These are phyloP conservation scores for Semotilus atromaculatus DNA, from an alignment of 2,797 vertebrate genomes.

Conservation along the genomic window DNA sequence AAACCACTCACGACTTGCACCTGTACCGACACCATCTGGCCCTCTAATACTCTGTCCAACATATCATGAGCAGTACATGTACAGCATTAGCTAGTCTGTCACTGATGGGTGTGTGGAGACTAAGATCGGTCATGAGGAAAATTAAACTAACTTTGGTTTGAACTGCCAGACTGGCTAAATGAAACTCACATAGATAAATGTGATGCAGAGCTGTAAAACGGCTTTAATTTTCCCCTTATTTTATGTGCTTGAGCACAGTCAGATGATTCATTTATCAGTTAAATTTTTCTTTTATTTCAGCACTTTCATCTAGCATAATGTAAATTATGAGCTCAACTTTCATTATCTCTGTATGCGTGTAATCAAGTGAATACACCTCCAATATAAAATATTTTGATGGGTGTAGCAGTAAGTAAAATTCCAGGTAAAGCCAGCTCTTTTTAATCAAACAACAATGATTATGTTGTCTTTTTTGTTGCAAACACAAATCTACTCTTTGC, in stretches of 20 bases:
- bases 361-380: constrained; percentile 10
- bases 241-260: constrained; percentile 7
- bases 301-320: constrained; percentile 8
- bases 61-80: constrained; percentile 27
- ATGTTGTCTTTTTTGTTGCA: not conserved
- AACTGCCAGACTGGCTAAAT: constrained; percentile 8
- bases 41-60: constrained; percentile 25
- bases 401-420: not conserved
- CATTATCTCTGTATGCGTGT: not conserved
- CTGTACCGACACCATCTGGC: constrained; percentile 42
- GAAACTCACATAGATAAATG: not conserved
- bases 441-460: constrained; percentile 27
- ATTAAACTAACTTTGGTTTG: constrained; percentile 1
- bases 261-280: not conserved
- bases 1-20: constrained; percentile 32
- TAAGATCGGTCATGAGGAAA: constrained; percentile 20
- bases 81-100: constrained; percentile 1
- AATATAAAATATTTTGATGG: not conserved
- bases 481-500: constrained; percentile 5
- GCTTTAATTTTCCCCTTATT: not conserved
- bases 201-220: not conserved
- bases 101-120: not conserved
- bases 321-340: not conserved
- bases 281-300: not conserved
- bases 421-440: not conserved